Base-by-base conservation (phyloP, 37 sponge, comb jelly and placozoan genomes). In the Bolinopsis microptera region DNA sequence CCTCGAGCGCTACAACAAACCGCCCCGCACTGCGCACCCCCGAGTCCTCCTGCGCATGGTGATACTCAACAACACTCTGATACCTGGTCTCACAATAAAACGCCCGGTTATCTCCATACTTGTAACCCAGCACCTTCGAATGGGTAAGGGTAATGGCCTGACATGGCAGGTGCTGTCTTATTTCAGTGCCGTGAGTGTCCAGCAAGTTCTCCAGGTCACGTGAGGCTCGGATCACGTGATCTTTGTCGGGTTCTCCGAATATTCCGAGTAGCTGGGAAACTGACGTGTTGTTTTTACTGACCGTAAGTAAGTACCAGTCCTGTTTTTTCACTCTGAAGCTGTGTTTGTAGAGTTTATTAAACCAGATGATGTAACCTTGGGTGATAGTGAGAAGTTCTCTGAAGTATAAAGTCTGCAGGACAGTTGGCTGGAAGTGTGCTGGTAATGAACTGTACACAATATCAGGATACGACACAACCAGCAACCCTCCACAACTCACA, bases 361-460 rank as follows among this genome's bases (percentile, higher is more conserved):
- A 86, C 90, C 90, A 86, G 13, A 41, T 86, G 16, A 86, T 48
- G 31, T 86, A 86, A n/a, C 90, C 90, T 30, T 39, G 41, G 90
- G 41, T 27, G 5, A 86, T 34, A 1, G 90, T 34, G 1, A 34
- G 23, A 0, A 86, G 90, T 34, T 86, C 90, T 26, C 90, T 2
- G 90, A 41, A 86, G 61, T 86, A 86, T 0, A 86, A 38, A n/a
- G 90, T 86, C 90, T 86, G 90, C 23, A 86, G 48, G 30, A 86
- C 61, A 26, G 39, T 26, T 8, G 0, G 32, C 30, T 40, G 40
- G 23, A 86, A 9, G 5, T 39, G 30, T 2, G 61, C 25, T 9
- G 90, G 90, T 1, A 86, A 48, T 18, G 90, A 86, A 27, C 38
- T 41, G 90, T 86, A 86, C 61, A 86, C 61, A 26, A 86, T 86